Evolutionary conservation across 64 coral and sea anemone species (phyloP).

Genomic region (Pocillopora damicornis): DNA sequence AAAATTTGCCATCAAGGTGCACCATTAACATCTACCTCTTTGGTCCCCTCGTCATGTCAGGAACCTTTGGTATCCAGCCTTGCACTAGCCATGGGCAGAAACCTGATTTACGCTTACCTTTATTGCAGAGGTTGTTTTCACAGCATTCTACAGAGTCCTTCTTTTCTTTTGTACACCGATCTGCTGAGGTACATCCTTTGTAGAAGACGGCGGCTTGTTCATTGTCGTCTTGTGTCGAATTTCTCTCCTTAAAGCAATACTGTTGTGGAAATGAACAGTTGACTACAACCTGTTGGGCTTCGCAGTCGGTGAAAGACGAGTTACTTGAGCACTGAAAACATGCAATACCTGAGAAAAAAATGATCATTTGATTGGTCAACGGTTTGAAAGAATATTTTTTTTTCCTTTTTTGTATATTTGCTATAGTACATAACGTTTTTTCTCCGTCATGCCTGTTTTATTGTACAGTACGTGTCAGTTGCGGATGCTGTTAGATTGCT

Average conservation of each 20-base stretch:
- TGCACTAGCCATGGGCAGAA: not conserved
- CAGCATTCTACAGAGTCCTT: not conserved
- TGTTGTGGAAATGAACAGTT: not conserved
- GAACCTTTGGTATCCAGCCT: not conserved
- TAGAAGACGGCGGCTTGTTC: not conserved
- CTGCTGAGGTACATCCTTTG: conserved; percentile 3
- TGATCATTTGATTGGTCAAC: not conserved
- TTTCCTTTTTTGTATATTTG: too few relatives aligned
- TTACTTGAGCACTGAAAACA: not conserved
- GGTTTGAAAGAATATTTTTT: too few relatives aligned
- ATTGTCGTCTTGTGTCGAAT: not conserved
- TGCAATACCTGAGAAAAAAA: not conserved
- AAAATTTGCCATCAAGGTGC: too few relatives aligned
- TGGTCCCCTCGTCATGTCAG: not conserved
- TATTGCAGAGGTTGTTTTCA: not conserved
- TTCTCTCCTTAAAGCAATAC: not conserved
- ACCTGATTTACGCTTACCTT: not conserved
- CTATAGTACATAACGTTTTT: too few relatives aligned
- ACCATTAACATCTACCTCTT: not conserved
- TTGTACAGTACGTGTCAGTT: too few relatives aligned
- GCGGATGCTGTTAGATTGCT: too few relatives aligned
- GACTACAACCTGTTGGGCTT: not conserved
- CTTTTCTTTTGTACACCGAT: not conserved
- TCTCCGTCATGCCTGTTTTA: too few relatives aligned
- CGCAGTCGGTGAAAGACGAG: not conserved